phyloP scores from a whole-genome alignment of 2,888 invertebrate genomes.

The Scelioninae gen. 1 region DNA sequence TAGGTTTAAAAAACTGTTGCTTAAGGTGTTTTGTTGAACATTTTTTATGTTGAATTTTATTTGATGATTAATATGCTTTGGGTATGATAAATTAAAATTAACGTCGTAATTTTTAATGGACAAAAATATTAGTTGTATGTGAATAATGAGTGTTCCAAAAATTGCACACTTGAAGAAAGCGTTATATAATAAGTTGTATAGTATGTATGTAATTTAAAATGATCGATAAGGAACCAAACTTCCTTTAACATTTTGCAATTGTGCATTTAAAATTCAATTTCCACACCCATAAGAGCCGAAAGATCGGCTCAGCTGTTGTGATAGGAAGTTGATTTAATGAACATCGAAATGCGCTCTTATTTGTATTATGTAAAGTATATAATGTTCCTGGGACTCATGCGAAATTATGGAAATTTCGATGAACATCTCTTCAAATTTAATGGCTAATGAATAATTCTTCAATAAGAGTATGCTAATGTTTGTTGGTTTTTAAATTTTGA shows the following conservation, averaged over 20 bases:
- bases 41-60: too few species aligned
- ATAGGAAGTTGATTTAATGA: conserved; percentile 47
- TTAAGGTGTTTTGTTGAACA: too few species aligned
- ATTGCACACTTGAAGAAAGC: too few species aligned
- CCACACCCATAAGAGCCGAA: neutral
- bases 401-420: conserved; percentile 57
- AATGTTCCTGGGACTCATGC: conserved; percentile 37
- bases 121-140: too few species aligned
- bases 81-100: too few species aligned
- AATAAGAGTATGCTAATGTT: conserved; percentile 29
- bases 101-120: too few species aligned
- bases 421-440: conserved; percentile 43
- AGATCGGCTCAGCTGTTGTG: conserved; percentile 16
- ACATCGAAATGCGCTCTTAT: conserved; percentile 38
- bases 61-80: too few species aligned
- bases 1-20: too few species aligned
- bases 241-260: conserved; percentile 1
- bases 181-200: too few species aligned
- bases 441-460: conserved; percentile 54
- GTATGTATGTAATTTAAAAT: too few species aligned
- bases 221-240: neutral
- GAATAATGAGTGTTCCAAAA: too few species aligned
- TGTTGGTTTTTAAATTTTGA: conserved; percentile 27
- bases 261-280: conserved; percentile 14
- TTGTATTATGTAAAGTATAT: conserved; percentile 50